Evolutionary conservation across 1,140 invertebrate genomes (phyloP).

Genomic region (Catajapyx aquilonaris): DNA sequence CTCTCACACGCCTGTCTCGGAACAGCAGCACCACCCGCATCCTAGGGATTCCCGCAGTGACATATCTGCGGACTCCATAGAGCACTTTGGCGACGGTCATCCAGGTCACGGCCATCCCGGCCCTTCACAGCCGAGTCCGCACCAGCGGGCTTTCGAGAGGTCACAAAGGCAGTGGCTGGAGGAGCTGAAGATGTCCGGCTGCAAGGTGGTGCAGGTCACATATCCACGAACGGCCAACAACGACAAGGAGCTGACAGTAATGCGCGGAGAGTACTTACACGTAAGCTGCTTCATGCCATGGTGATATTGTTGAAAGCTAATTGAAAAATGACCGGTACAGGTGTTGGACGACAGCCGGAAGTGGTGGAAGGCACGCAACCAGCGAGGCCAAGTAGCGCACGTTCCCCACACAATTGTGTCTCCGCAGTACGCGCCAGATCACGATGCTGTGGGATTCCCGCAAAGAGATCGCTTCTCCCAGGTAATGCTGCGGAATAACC

Average conservation of each 20-base stretch:
- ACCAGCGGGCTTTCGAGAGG: conserved; percentile 22
- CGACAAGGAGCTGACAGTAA: conserved; percentile 89
- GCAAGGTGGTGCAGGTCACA: conserved; percentile 76
- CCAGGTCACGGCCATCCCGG: conserved; percentile 15
- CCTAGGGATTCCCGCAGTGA: conserved; percentile 33
- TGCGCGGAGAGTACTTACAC: conserved; percentile 86
- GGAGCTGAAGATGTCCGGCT: conserved; percentile 45
- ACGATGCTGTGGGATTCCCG: too few species aligned
- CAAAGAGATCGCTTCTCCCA: too few species aligned
- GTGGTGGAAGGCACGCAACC: conserved; percentile 96
- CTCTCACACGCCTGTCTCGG: conserved; percentile 5
- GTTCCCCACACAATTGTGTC: conserved; percentile 95
- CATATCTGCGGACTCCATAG: conserved; percentile 54
- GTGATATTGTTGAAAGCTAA: too few species aligned
- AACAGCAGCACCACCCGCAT: conserved; percentile 7
- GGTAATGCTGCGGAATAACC: too few species aligned
- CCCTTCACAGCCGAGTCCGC: conserved; percentile 6
- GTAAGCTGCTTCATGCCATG: conserved; percentile 32
- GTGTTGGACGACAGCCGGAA: conserved; percentile 85
- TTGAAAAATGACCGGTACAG: too few species aligned
- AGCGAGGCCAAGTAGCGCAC: conserved; percentile 67
- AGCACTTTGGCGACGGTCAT: conserved; percentile 29
- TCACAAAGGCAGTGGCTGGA: conserved; percentile 39
- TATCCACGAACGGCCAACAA: conserved; percentile 94
- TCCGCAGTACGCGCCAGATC: conserved; percentile 23